Base-by-base conservation (phyloP, 2,888 invertebrate genomes). In the Nowickia ferox region DNA sequence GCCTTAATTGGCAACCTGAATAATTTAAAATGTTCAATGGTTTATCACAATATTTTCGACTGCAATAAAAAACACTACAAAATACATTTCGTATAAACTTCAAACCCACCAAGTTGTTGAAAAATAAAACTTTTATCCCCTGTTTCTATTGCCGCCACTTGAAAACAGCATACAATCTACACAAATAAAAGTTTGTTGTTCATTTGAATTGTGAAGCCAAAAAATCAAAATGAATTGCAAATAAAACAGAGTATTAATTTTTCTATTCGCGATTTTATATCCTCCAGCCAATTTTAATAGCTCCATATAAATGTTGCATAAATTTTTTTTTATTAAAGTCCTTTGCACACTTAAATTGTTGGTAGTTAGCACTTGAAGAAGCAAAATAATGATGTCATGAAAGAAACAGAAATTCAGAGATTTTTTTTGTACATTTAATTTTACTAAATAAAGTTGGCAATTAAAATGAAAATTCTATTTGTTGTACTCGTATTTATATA, bases 111-210 rank as follows among this genome's bases (percentile, higher is more conserved):
- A 19, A 57, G 19, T 63, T 53, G 53, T 38, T 44, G n/a, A 11
- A n/a, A 22, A 42, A 5, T 30, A 30, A 57, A 66, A 11, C 9
- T 66, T 72, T 72, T 53, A 22, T 53, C 57, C 3, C 19, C 42
- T 17, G 53, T 22, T 80, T 51, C 57, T 66, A 74, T n/a, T 15
- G 65, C 59, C 42, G 59, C 51, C 22, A 68, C 80, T 74, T 59
- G 48, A 44, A 74, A 44, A 4, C 80, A 74, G 42, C 66, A 68
- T 19, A 65, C 68, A 51, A 68, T 66, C 57, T 59, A 42, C 42
- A 9, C 66, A 61, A 61, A 74, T 44, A 66, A 80, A 81, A 81
- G 51, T 81, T 81, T 74, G 30, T 59, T 66, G 66, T 48, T 44
- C 66, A 57, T 74, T 30, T 44, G 9, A 68, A 74, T 66, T 13